phyloP scores from a whole-genome alignment of 2,888 invertebrate species.

The Eupithecia insigniata region DNA sequence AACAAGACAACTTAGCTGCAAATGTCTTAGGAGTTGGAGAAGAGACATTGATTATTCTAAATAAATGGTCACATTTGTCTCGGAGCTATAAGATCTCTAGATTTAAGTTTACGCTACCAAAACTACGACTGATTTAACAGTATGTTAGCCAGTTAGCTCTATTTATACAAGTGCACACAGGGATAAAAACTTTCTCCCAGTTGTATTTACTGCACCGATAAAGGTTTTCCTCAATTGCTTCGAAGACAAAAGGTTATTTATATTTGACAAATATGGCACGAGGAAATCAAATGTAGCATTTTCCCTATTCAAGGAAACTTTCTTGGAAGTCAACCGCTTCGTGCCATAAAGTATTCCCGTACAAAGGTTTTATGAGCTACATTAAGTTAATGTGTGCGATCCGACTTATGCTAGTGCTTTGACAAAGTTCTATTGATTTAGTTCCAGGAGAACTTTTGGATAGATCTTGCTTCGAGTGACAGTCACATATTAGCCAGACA shows the following conservation, averaged over 20 bases:
- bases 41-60: constrained; percentile 30
- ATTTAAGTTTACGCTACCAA: neutral
- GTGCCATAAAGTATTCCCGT: constrained; percentile 72
- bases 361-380: constrained; percentile 78
- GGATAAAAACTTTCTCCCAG: constrained; percentile 17
- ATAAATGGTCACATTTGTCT: constrained; percentile 16
- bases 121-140: constrained; percentile 2
- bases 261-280: constrained; percentile 62
- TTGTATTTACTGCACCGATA: constrained; percentile 25
- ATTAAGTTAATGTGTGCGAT: constrained; percentile 76
- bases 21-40: constrained; percentile 11
- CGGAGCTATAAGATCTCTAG: constrained; percentile 1
- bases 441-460: neutral
- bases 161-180: constrained; percentile 6
- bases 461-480: neutral
- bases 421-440: constrained; percentile 58
- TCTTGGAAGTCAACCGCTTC: constrained; percentile 61
- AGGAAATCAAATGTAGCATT: constrained; percentile 63
- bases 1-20: constrained; percentile 33
- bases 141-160: neutral
- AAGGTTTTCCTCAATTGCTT: constrained; percentile 32
- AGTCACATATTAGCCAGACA: neutral
- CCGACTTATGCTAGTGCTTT: constrained; percentile 63
- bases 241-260: constrained; percentile 45
- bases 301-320: constrained; percentile 45